Base-by-base conservation (phyloP, 1,140 invertebrate genomes). In the Cyclina sinensis region DNA sequence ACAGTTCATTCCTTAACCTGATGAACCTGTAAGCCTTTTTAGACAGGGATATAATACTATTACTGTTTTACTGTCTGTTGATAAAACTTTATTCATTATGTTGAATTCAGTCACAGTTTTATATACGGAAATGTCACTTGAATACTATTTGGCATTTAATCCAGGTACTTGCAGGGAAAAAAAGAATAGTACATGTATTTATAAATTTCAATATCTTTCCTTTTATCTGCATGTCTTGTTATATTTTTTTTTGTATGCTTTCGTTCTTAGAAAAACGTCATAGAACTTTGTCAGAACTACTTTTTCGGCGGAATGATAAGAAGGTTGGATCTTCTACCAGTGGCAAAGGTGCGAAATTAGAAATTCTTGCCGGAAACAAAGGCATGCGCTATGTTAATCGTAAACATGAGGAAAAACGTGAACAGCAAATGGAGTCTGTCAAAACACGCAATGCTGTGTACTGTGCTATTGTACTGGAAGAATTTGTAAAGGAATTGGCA, bases 401-500 rank as follows among this genome's bases (percentile, higher is more conserved):
- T 35, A 88, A 84, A 57, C 83, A 70, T n/a, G 83, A 92, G 9
- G 90, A 90, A 35, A 76, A 80, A 24, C 73, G 59, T 35, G 92
- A 94, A 16, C 93, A 92, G 12, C 93, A 94, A 74, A 90, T 93
- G 86, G 95, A 96, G 51, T 93, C 94, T 18, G 65, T 95, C 21
- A 93, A 94, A 73, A 95, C 94, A 2, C 94, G 94, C 81, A 96
- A 98, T 95, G 96, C 97, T 76, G 97, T 98, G 2, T 95, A 98
- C 83, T 98, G 98, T 95, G 98, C 98, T n/a, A 97, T 99, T 5
- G 95, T 99, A 76, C 95, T 99, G 73, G 98, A 98, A 92, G 98
- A 99, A 95, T 99, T 98, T 97, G 95, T 99, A 0, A 98, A 99
- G 95, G 98, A 99, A 96, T 95, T 99, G 59, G 97, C 98, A 0